These are phyloP conservation scores for Erebia aethiops DNA, from an alignment of 2,888 invertebrate species.

Conservation along the genomic window DNA sequence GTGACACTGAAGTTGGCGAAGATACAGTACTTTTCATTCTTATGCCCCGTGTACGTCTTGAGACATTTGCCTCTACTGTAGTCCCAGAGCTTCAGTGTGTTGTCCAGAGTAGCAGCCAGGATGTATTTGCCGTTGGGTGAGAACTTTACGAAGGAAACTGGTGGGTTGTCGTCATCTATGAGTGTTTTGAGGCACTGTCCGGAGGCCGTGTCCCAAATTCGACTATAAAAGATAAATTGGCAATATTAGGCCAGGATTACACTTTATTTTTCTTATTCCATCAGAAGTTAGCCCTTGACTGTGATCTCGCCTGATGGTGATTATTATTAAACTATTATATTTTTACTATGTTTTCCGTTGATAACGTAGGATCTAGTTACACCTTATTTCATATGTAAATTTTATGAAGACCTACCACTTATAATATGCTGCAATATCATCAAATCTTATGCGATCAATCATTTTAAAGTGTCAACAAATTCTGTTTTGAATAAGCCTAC, in stretches of 20 bases:
- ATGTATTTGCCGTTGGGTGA: conserved; percentile 99
- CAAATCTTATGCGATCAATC: no score
- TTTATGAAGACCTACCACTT: no score
- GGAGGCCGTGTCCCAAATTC: conserved; percentile 99
- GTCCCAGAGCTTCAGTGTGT: conserved; percentile 99
- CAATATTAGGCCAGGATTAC: not conserved
- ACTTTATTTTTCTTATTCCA: no score
- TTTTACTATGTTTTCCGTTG: no score
- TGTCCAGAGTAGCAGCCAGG: conserved; percentile 98
- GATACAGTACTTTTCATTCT: conserved; percentile 99
- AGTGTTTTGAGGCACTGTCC: conserved; percentile 99
- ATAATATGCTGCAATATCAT: no score
- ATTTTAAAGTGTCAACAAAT: no score
- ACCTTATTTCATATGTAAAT: no score
- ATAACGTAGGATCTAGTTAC: no score
- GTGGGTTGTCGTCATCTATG: conserved; percentile 99
- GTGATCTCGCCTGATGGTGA: no score
- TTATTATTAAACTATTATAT: no score
- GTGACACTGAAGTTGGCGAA: conserved; percentile 99
- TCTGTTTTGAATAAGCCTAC: no score
- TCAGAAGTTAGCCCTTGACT: no score
- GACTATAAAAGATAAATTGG: conserved; percentile 82
- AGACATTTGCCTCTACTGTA: conserved; percentile 99
- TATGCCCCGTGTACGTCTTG: conserved; percentile 99
- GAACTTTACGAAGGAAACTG: conserved; percentile 99